Evolutionary conservation across 2,888 invertebrate species (phyloP).

Genomic region (Lordiphosa andalusiaca): DNA sequence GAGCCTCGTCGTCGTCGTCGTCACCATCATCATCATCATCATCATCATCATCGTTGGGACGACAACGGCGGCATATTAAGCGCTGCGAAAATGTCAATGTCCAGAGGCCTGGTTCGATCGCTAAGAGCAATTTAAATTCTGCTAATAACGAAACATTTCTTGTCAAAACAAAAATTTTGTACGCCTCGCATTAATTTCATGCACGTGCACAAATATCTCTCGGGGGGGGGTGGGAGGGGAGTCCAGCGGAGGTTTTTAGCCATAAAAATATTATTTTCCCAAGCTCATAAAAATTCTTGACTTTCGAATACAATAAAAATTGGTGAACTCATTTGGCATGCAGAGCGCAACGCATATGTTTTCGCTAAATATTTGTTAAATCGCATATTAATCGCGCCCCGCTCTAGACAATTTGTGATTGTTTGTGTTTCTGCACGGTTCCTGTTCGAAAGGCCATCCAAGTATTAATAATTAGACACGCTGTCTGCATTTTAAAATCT

Average conservation of each 20-base stretch:
- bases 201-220: slow-evolving; percentile 56
- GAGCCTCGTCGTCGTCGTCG: slow-evolving; percentile 24
- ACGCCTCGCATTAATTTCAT: slow-evolving; percentile 59
- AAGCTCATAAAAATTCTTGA: slow-evolving; percentile 73
- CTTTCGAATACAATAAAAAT: slow-evolving; percentile 63
- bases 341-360: slow-evolving; percentile 58
- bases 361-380: slow-evolving; percentile 79
- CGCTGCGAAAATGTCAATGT: slow-evolving; percentile 67
- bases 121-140: slow-evolving; percentile 72
- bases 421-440: slow-evolving; percentile 1
- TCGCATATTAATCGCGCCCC: slow-evolving; percentile 78
- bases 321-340: slow-evolving; percentile 58
- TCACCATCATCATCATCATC: slow-evolving; percentile 6
- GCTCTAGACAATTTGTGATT: slow-evolving; percentile 53
- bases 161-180: slow-evolving; percentile 45
- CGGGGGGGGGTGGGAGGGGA: background rate
- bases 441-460: slow-evolving; percentile 39
- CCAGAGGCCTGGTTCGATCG: slow-evolving; percentile 43
- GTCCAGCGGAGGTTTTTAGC: slow-evolving; percentile 45
- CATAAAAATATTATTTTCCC: slow-evolving; percentile 76
- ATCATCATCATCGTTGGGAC: slow-evolving; percentile 4
- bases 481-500: slow-evolving; percentile 69
- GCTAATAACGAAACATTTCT: slow-evolving; percentile 67
- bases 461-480: slow-evolving; percentile 71
- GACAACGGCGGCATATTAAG: slow-evolving; percentile 66